phyloP scores from a whole-genome alignment of 2,113 vertebrate genomes.

The Colistium nudipinnis region DNA sequence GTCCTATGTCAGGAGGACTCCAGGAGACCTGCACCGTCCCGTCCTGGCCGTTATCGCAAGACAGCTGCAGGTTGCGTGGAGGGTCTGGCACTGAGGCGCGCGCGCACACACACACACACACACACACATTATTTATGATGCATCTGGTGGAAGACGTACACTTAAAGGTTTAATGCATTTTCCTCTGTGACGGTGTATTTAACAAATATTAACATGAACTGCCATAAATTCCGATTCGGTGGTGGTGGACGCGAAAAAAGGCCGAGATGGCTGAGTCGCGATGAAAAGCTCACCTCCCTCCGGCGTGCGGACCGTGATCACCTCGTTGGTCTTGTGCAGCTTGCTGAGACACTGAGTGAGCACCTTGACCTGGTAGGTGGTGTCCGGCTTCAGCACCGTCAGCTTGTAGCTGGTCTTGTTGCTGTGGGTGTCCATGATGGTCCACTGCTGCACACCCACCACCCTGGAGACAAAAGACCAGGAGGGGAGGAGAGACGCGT shows the following conservation, averaged over 20 bases:
- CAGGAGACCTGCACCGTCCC: conserved; percentile 86
- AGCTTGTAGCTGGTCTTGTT: conserved; percentile 89
- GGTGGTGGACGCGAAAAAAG: too few species aligned
- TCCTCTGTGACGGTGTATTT: background rate
- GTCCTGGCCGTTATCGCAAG: conserved; percentile 83
- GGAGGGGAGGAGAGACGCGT: too few species aligned
- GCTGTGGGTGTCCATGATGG: conserved; percentile 91
- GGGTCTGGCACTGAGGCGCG: conserved; percentile 87
- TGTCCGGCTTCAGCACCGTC: conserved; percentile 90
- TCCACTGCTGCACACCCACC: conserved; percentile 90
- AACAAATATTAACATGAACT: too few species aligned
- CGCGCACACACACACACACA: background rate
- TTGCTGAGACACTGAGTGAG: conserved; percentile 93
- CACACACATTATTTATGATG: background rate
- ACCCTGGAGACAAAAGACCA: conserved; percentile 68
- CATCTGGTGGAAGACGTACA: background rate
- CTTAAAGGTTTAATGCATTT: background rate
- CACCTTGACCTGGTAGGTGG: conserved; percentile 94
- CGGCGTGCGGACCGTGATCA: conserved; percentile 88
- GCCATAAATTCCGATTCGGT: too few species aligned
- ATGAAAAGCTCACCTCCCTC: conserved; percentile 94
- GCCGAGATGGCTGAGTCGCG: too few species aligned
- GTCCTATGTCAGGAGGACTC: conserved; percentile 85
- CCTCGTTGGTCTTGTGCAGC: conserved; percentile 90
- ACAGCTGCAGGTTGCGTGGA: conserved; percentile 89